phyloP scores from a whole-genome alignment of 64 coral and sea anemone genomes.

The Anthopleura sola region DNA sequence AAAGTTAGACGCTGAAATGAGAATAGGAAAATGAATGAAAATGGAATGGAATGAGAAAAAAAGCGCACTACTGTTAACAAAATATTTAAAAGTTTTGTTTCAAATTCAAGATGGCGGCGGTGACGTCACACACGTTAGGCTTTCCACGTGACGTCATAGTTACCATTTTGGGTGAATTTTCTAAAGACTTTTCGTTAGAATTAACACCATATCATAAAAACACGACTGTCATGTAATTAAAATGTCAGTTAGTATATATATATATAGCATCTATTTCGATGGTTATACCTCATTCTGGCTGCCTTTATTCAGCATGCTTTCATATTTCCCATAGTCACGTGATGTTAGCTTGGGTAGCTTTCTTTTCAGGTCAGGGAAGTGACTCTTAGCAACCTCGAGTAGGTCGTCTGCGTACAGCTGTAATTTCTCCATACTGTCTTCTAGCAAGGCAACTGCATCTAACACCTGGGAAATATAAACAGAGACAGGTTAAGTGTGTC shows the following conservation, averaged over 20 bases:
- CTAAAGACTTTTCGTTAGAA: no score
- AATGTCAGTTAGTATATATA: no score
- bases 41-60: background rate
- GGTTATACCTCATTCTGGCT: constrained; percentile 64
- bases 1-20: constrained; percentile 53
- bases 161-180: no score
- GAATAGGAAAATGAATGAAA: background rate
- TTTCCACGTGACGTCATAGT: no score
- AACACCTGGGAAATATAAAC: constrained; percentile 43
- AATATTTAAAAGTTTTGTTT: no score
- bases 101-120: no score
- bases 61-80: no score
- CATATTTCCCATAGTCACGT: constrained; percentile 35
- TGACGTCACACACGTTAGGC: no score
- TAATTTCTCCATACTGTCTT: constrained; percentile 87
- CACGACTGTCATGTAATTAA: no score
- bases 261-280: no score
- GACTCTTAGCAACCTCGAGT: constrained; percentile 51
- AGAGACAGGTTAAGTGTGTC: background rate
- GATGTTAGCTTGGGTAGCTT: constrained; percentile 66
- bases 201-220: background rate
- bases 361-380: constrained; percentile 76
- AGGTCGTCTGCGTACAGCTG: constrained; percentile 75
- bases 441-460: constrained; percentile 67
- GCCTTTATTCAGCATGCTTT: constrained; percentile 53